A percentile compares a stretch with the other conserved stretches of the same genome.
Evolutionary conservation across 1,140 invertebrate genomes (phyloP).

Genomic region (Mycetomoellerius zeteki): DNA sequence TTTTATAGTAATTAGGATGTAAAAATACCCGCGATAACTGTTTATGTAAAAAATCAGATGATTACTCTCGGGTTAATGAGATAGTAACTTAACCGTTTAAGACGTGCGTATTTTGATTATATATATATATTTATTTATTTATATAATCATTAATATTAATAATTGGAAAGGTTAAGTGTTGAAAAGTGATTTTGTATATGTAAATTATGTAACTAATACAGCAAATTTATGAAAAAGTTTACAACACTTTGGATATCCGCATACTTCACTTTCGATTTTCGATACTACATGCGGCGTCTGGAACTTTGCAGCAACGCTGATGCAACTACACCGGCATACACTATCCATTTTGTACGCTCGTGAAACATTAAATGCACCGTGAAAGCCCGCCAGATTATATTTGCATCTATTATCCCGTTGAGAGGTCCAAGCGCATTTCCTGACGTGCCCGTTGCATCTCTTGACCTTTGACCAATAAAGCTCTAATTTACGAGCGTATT

Average conservation of each 20-base stretch:
- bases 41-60: too few relatives aligned
- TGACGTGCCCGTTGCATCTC: constrained; percentile 57
- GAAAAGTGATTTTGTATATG: neutral
- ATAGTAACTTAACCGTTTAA: neutral
- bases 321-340: constrained; percentile 54
- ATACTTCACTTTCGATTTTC: constrained; percentile 50
- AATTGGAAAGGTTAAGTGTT: constrained; percentile 7
- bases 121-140: too few relatives aligned
- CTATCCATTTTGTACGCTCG: constrained; percentile 74
- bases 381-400: constrained; percentile 76
- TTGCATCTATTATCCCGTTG: constrained; percentile 75
- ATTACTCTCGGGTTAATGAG: neutral
- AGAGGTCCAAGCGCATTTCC: constrained; percentile 63
- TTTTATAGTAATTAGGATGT: too few relatives aligned
- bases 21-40: too few relatives aligned
- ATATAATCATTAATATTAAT: neutral
- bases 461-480: constrained; percentile 65
- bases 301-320: constrained; percentile 39
- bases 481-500: constrained; percentile 42
- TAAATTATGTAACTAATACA: neutral
- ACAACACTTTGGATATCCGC: neutral
- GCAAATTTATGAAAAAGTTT: constrained; percentile 1
- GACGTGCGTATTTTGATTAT: neutral
- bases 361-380: constrained; percentile 78
- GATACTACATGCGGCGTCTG: constrained; percentile 4